Percentiles rank a stretch among this genome's conserved stretches.
These are phyloP conservation scores for Meiosimyza decipiens DNA, from an alignment of 2,888 invertebrate species.

Conservation along the genomic window DNA sequence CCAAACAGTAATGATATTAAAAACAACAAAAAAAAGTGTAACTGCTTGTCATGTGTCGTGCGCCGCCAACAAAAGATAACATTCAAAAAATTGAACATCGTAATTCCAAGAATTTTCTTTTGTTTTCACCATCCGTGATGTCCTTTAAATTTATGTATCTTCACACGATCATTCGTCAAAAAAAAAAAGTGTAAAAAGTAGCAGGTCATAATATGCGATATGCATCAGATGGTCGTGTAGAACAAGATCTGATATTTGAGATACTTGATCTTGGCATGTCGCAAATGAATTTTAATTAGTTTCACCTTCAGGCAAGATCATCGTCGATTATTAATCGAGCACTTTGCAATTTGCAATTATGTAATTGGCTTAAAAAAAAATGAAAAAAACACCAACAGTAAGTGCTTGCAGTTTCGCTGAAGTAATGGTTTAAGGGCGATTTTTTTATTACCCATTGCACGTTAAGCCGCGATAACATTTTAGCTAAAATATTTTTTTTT, in stretches of 20 bases:
- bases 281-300: conserved; percentile 44
- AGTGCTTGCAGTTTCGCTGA: not conserved
- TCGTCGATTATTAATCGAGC: conserved; percentile 12
- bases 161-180: conserved; percentile 41
- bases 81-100: conserved; percentile 10
- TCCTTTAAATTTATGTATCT: conserved; percentile 38
- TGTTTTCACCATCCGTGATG: conserved; percentile 8
- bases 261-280: conserved; percentile 35
- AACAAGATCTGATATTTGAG: conserved; percentile 34
- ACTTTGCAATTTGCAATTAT: conserved; percentile 19
- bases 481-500: too few species aligned
- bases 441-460: not conserved
- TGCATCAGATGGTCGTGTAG: not conserved
- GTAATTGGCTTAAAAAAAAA: not conserved
- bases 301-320: conserved; percentile 36
- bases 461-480: too few species aligned
- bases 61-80: not conserved
- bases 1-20: not conserved
- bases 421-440: not conserved
- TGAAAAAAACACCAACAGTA: too few species aligned
- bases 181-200: not conserved
- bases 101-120: conserved; percentile 34
- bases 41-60: conserved; percentile 23
- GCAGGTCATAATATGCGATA: not conserved
- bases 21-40: not conserved